Percentiles rank a stretch among this genome's conserved stretches.
These are phyloP conservation scores for Eupithecia dodoneata DNA, from an alignment of 2,888 invertebrate genomes.

Conservation along the genomic window DNA sequence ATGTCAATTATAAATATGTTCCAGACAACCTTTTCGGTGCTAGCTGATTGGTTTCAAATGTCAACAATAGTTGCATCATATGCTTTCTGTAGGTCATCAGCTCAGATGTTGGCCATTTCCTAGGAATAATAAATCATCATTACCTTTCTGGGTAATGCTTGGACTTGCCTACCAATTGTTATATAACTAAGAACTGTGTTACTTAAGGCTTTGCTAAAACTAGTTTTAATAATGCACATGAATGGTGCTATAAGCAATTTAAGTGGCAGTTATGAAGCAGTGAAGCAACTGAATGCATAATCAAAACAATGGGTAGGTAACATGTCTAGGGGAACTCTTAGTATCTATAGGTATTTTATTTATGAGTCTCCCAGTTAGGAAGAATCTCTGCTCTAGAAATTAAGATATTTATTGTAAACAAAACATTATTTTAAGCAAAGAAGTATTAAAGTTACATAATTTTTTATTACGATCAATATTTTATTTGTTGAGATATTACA, in stretches of 20 bases:
- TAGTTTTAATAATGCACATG: not conserved
- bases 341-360: not conserved
- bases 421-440: not conserved
- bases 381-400: not conserved
- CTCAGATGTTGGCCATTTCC: not conserved
- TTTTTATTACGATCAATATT: too few species aligned
- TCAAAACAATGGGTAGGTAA: not conserved
- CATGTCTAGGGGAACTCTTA: not conserved
- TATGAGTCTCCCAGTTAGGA: not conserved
- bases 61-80: constrained; percentile 25
- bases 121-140: not conserved
- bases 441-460: not conserved
- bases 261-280: not conserved
- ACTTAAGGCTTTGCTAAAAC: not conserved
- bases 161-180: not conserved
- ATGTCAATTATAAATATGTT: constrained; percentile 25
- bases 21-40: constrained; percentile 23
- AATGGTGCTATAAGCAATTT: not conserved
- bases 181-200: not conserved
- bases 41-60: constrained; percentile 20
- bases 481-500: too few species aligned
- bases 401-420: not conserved
- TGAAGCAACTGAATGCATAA: not conserved
- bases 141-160: not conserved
- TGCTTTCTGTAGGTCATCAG: not conserved